phyloP scores from a whole-genome alignment of 2,113 vertebrate species.

The Vidua chalybeata region DNA sequence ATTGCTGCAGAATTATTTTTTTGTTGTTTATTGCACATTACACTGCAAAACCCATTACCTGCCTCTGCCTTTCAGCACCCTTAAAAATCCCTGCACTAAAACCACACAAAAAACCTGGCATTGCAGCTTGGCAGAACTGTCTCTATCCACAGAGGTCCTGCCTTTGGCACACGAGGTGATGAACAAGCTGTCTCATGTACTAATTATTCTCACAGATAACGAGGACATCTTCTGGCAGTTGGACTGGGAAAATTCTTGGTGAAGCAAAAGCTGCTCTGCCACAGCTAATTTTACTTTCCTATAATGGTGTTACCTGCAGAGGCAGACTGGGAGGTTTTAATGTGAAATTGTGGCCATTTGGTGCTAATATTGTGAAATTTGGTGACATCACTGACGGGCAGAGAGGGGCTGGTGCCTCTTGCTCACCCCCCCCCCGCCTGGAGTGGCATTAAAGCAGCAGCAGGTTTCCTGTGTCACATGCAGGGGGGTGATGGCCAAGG shows the following conservation, averaged over 20 bases:
- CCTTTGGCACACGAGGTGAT: conserved; percentile 7
- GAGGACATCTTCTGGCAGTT: not conserved
- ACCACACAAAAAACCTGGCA: not conserved
- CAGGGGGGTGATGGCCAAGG: not conserved
- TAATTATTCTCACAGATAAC: conserved; percentile 35
- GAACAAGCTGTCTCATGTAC: conserved; percentile 26
- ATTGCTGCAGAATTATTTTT: not conserved
- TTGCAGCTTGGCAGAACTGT: not conserved
- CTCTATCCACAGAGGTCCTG: not conserved
- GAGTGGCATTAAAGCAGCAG: not conserved
- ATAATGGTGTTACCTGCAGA: not conserved
- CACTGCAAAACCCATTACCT: not conserved
- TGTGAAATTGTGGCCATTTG: not conserved
- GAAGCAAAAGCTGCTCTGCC: not conserved
- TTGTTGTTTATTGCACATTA: not conserved
- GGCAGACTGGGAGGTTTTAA: not conserved
- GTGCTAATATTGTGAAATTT: not conserved
- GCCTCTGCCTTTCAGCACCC: not conserved
- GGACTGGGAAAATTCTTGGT: not conserved
- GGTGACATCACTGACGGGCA: not conserved
- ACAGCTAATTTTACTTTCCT: not conserved
- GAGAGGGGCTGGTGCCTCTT: not conserved
- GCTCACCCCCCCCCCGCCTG: not conserved
- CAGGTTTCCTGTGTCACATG: not conserved
- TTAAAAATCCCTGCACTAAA: not conserved